Evolutionary conservation across 30 jellyfish, hydroid and myxozoan species (phyloP), one percentile per base, ranked within the genome.

Genomic region (Mastigias papua): DNA sequence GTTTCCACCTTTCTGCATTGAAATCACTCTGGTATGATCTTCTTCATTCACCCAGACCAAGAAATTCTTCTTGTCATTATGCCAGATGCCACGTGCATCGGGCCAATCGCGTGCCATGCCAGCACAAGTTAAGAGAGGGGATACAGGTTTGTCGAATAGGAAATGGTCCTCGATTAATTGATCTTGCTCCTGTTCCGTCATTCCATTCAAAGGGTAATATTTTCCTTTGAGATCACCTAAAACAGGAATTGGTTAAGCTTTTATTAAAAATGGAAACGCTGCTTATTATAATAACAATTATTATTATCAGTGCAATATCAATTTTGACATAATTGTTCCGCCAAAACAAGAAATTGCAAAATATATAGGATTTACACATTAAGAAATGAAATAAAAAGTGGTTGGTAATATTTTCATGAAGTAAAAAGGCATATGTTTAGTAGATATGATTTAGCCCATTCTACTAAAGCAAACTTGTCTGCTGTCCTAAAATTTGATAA

Each of bases 101-200:
- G 97, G 97, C 97, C 97, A 90, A 61, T 76, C 96, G 25, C 97
- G 90, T 35, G 97, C 97, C 97, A 90, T 90, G 0, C 97, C 97
- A 46, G 97, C 91, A 15, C 89, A 90, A 9, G 95, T 90, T 2
- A 90, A 87, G 80, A 90, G 60, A 1, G 97, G 97, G 0, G 97
- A 90, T 19, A 90, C 97, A 1, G 94, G 97, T 48, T 89, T 89
- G 84, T 89, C 97, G 69, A 89, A 89, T n/a, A 89, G 73, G 89
- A 89, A 79, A 37, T 90, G 97, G 69, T 90, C 97, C 28, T 81
- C 86, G 42, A 90, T 90, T 1, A 90, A 75, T 23, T 76, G 86
- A 42, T 90, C 74, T 74, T 90, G 97, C 65, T 81, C 97, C 66
- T 48, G 86, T 32, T 90, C 97, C 0, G 97, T 58, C 97, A 90